phyloP scores from a whole-genome alignment of 2,888 invertebrate species.

The Pyrochroa serraticornis region DNA sequence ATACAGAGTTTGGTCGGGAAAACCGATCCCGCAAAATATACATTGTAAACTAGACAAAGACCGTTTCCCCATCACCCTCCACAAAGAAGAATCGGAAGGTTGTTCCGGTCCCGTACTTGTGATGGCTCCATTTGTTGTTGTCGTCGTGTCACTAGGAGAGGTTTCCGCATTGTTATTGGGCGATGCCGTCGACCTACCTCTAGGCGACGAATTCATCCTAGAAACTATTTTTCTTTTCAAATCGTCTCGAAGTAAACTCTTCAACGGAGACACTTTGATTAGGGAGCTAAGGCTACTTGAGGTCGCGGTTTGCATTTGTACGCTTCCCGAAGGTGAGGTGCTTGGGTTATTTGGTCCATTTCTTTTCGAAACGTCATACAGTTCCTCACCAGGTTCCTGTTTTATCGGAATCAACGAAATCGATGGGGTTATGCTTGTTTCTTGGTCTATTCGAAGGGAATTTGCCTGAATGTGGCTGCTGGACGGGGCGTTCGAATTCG shows the following conservation, averaged over 20 bases:
- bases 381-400: slow-evolving; percentile 66
- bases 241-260: slow-evolving; percentile 83
- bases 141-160: slow-evolving; percentile 59
- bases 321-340: slow-evolving; percentile 51
- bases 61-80: slow-evolving; percentile 60
- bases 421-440: slow-evolving; percentile 77
- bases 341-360: slow-evolving; percentile 55
- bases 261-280: slow-evolving; percentile 84
- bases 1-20: slow-evolving; percentile 94
- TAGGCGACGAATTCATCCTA: slow-evolving; percentile 62
- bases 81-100: slow-evolving; percentile 55
- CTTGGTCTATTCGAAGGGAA: slow-evolving; percentile 55
- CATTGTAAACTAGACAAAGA: slow-evolving; percentile 73
- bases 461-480: slow-evolving; percentile 66
- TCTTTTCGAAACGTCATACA: slow-evolving; percentile 54
- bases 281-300: slow-evolving; percentile 77
- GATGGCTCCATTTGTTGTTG: slow-evolving; percentile 60
- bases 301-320: slow-evolving; percentile 61
- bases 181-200: slow-evolving; percentile 55
- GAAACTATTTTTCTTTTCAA: slow-evolving; percentile 80
- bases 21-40: slow-evolving; percentile 90
- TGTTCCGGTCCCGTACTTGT: slow-evolving; percentile 76
- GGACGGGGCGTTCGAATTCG: slow-evolving; percentile 74
- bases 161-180: slow-evolving; percentile 57
- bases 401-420: slow-evolving; percentile 87